phyloP scores from a whole-genome alignment of 2,888 invertebrate genomes.

The Acanthoscelides obtectus region DNA sequence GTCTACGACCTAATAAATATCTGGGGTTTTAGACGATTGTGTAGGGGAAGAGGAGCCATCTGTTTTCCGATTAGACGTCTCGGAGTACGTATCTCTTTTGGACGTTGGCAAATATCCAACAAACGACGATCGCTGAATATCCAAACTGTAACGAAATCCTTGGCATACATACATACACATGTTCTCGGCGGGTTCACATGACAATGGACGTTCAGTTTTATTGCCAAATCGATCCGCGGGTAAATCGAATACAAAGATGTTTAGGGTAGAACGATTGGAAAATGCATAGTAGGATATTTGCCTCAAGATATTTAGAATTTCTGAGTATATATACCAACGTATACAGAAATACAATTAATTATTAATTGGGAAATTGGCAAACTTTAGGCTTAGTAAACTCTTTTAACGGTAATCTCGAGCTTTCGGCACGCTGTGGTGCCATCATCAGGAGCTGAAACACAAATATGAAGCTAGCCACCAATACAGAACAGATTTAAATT shows the following conservation, averaged over 20 bases:
- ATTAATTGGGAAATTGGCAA: too few species aligned
- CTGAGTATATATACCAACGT: too few species aligned
- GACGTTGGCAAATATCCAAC: neutral
- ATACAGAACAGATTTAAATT: too few species aligned
- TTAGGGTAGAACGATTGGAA: neutral
- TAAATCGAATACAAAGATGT: neutral
- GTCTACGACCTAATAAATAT: neutral
- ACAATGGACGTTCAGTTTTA: neutral
- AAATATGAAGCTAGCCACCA: too few species aligned
- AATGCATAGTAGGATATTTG: conserved; percentile 1
- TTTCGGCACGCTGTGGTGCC: too few species aligned
- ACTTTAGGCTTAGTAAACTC: too few species aligned
- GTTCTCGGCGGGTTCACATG: neutral
- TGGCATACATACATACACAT: neutral
- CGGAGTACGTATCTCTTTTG: neutral
- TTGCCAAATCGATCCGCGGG: neutral
- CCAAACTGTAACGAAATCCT: neutral
- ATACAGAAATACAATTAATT: too few species aligned
- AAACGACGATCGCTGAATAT: neutral
- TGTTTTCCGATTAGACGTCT: neutral
- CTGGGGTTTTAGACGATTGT: neutral
- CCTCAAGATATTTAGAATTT: too few species aligned
- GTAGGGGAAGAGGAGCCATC: neutral
- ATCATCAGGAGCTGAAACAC: too few species aligned
- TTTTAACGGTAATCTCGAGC: too few species aligned